A percentile compares a stretch with the other conserved stretches of the same genome.
Conservation (phyloP, 2,113 vertebrate species). For the Plecturocebus donacophilus region DNA sequence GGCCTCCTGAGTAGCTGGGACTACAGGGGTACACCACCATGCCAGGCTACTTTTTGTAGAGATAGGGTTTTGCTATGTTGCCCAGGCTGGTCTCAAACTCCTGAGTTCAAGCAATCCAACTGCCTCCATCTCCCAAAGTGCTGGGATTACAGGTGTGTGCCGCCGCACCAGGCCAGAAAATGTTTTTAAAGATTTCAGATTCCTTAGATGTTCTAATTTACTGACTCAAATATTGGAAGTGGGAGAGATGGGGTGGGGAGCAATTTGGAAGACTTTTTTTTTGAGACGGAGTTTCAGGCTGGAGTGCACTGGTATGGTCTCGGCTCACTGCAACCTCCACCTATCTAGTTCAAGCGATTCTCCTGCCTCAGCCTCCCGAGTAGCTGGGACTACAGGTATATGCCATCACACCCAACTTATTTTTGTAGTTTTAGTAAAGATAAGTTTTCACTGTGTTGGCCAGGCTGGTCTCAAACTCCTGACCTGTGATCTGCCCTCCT, state of each 20-base stretch:
- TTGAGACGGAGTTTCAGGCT: too few relatives aligned
- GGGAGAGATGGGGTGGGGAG: not conserved
- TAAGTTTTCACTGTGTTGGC: too few relatives aligned
- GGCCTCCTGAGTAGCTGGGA: not conserved
- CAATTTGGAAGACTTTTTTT: not conserved
- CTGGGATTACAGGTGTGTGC: not conserved
- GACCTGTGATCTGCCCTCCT: too few relatives aligned
- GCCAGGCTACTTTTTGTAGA: not conserved
- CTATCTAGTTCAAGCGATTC: too few relatives aligned
- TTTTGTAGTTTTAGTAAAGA: too few relatives aligned
- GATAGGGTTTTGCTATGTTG: not conserved
- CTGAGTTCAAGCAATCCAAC: not conserved
- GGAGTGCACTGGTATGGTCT: too few relatives aligned
- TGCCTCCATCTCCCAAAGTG: not conserved
- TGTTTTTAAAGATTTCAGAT: not conserved
- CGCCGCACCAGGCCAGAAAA: not conserved
- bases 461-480: too few relatives aligned
- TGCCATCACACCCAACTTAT: too few relatives aligned
- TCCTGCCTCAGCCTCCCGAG: too few relatives aligned
- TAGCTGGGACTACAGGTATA: too few relatives aligned
- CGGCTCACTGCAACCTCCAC: too few relatives aligned
- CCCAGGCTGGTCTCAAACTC: not conserved
- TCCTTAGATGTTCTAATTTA: conserved; percentile 24
- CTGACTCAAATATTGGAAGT: conserved; percentile 27
- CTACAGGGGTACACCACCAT: not conserved